Percentiles rank a stretch among this genome's conserved stretches.
phyloP scores from a whole-genome alignment of 2,113 vertebrate species.

The Rhinolophus ferrumequinum region DNA sequence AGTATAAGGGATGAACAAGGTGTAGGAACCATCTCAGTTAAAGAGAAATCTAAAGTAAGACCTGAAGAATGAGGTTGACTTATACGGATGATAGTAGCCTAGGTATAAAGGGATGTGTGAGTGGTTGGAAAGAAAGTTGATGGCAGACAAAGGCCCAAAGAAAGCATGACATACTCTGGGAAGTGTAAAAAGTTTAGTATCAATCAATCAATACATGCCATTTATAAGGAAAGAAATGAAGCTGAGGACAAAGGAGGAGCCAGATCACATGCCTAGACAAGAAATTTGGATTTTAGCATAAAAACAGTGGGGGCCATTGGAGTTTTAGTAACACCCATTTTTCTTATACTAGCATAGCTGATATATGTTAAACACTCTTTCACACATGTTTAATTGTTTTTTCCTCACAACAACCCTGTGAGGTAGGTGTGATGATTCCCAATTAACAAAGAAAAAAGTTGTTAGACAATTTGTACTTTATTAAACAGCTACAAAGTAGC shows the following conservation, averaged over 20 bases:
- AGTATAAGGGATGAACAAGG: background rate
- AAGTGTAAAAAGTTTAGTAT: background rate
- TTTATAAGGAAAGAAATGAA: slow-evolving; percentile 11
- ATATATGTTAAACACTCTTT: slow-evolving; percentile 46
- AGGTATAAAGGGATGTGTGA: background rate
- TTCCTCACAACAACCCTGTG: slow-evolving; percentile 83
- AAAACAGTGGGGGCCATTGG: background rate
- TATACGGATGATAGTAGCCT: background rate
- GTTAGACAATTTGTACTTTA: slow-evolving; percentile 72
- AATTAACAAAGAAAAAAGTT: slow-evolving; percentile 59
- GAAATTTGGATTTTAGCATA: background rate
- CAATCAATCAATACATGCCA: background rate
- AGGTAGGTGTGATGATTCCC: slow-evolving; percentile 76
- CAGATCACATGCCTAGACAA: background rate
- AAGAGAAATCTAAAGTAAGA: background rate
- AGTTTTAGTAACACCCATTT: background rate
- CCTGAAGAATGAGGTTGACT: background rate
- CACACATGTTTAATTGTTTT: slow-evolving; percentile 46
- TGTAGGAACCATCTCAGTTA: background rate
- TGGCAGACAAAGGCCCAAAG: background rate
- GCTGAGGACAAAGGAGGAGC: background rate
- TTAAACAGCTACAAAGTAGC: slow-evolving; percentile 66
- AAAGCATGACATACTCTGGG: background rate
- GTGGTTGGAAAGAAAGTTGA: background rate
- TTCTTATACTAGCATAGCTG: background rate